Evolutionary conservation across 2,888 invertebrate genomes (phyloP).

Genomic region (Drosophila emarginata): DNA sequence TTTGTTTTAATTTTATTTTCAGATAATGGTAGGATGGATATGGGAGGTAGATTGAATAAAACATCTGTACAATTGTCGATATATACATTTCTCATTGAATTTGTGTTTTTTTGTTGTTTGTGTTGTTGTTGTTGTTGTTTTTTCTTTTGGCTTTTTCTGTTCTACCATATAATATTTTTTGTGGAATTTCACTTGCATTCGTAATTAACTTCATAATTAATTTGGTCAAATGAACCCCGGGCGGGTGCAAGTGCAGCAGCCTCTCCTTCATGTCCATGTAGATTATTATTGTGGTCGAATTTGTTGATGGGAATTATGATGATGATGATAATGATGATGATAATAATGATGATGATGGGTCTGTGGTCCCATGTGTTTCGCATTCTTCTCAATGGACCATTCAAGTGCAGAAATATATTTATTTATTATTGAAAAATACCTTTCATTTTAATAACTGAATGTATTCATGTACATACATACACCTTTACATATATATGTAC

Average conservation of each 20-base stretch:
- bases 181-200: conserved; percentile 29
- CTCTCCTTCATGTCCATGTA: conserved; percentile 4
- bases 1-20: too few species aligned
- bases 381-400: conserved; percentile 15
- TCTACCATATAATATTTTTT: conserved; percentile 14
- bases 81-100: background rate
- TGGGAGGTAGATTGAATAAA: background rate
- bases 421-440: conserved; percentile 16
- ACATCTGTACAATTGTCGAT: background rate
- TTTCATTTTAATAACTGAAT: background rate
- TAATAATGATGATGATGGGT: background rate
- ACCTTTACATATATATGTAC: too few species aligned
- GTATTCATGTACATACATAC: too few species aligned
- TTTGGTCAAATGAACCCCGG: conserved; percentile 30
- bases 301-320: background rate
- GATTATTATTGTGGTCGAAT: conserved; percentile 11
- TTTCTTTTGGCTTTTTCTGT: background rate
- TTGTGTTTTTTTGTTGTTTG: background rate
- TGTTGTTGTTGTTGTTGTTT: background rate
- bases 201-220: conserved; percentile 38
- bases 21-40: too few species aligned
- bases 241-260: background rate
- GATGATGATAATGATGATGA: background rate
- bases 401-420: conserved; percentile 10
- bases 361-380: conserved; percentile 15